These are phyloP conservation scores for Heliconius cydno DNA, from an alignment of 2,888 invertebrate genomes.

Conservation along the genomic window DNA sequence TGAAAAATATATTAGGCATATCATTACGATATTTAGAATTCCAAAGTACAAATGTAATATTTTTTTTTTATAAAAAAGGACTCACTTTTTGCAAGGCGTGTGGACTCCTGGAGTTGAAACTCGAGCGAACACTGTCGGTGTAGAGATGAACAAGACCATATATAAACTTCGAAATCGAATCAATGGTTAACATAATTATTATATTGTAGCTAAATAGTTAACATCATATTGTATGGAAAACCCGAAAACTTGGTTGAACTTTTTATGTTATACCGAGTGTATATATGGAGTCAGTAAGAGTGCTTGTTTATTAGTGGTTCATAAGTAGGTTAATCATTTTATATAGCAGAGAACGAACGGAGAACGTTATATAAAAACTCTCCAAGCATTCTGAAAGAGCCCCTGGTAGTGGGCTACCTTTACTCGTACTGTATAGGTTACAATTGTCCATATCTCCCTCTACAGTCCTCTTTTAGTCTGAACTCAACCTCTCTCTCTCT, in stretches of 20 bases:
- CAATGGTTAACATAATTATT: background rate
- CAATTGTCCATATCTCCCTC: too few relatives aligned
- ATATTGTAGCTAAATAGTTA: background rate
- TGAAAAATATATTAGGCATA: too few relatives aligned
- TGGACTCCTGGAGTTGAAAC: background rate
- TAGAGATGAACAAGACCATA: background rate
- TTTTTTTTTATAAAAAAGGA: background rate
- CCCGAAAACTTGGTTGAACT: background rate
- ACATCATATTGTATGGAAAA: conserved; percentile 1
- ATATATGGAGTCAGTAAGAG: too few relatives aligned
- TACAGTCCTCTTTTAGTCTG: too few relatives aligned
- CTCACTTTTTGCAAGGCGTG: background rate
- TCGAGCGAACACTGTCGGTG: background rate
- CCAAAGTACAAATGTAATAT: background rate
- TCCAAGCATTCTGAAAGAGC: too few relatives aligned
- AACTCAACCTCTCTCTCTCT: too few relatives aligned
- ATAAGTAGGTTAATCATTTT: too few relatives aligned
- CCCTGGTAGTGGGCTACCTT: too few relatives aligned
- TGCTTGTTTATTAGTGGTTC: background rate
- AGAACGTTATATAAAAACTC: too few relatives aligned
- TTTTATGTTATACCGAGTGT: background rate
- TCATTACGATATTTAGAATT: background rate
- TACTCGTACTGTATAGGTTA: too few relatives aligned
- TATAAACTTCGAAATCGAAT: background rate
- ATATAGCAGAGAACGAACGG: too few relatives aligned